Evolutionary conservation across 2,797 vertebrate genomes (phyloP).

Genomic region (Fistularia tabacaria): DNA sequence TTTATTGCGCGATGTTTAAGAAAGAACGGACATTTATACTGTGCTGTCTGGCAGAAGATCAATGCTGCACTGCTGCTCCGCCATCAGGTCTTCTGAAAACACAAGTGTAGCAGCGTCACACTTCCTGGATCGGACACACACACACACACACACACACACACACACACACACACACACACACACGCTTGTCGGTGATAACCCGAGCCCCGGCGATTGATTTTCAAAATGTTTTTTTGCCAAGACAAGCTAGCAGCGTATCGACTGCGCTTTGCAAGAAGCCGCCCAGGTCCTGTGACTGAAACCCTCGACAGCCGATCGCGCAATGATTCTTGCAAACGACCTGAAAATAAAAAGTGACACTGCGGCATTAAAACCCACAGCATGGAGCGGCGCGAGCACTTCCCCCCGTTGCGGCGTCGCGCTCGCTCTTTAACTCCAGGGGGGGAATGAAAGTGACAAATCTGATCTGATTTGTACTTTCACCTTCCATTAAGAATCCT

Average conservation of each 20-base stretch:
- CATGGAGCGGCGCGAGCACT: no score
- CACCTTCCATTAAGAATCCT: constrained; percentile 42
- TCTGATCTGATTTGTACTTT: constrained; percentile 40
- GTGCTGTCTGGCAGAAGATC: no score
- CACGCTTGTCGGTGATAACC: constrained; percentile 9
- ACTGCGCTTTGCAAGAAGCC: constrained; percentile 9
- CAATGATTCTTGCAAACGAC: constrained; percentile 32
- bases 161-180: not conserved
- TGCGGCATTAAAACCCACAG: constrained; percentile 15
- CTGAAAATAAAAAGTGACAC: constrained; percentile 32
- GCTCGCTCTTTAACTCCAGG: constrained; percentile 32
- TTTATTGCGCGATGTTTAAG: no score
- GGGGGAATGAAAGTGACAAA: constrained; percentile 41
- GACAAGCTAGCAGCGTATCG: constrained; percentile 19
- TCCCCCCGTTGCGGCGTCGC: constrained; percentile 5
- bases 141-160: no score
- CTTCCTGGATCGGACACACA: constrained; percentile 9
- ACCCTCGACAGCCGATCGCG: constrained; percentile 33
- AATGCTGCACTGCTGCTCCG: constrained; percentile 3
- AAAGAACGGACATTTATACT: no score
- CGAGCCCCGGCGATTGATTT: constrained; percentile 2
- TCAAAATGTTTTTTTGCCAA: constrained; percentile 17
- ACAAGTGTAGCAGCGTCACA: constrained; percentile 14
- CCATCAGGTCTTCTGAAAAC: not conserved
- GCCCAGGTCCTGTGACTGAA: constrained; percentile 12